Evolutionary conservation across 2,888 invertebrate species (phyloP).

Genomic region (Lissonota sp.): DNA sequence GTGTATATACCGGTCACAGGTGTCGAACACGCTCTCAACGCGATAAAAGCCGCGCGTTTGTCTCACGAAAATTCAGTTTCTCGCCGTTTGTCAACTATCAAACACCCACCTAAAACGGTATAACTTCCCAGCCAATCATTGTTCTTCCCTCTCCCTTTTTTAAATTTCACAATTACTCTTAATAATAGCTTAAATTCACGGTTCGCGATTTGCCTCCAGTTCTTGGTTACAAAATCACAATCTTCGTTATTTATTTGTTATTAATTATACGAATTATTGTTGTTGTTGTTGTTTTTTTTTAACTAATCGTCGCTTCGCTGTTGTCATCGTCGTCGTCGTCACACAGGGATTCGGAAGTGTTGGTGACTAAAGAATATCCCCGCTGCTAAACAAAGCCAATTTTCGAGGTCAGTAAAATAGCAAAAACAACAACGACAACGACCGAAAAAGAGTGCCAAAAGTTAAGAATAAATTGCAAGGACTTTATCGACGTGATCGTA

Average conservation of each 20-base stretch:
- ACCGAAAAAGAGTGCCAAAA: background rate
- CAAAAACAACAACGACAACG: no score
- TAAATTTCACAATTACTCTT: background rate
- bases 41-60: constrained; percentile 72
- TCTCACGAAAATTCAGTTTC: constrained; percentile 70
- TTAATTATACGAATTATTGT: background rate
- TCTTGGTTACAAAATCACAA: constrained; percentile 2
- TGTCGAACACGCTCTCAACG: constrained; percentile 63
- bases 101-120: constrained; percentile 85
- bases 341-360: constrained; percentile 37
- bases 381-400: constrained; percentile 23
- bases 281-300: background rate
- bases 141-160: background rate
- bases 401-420: constrained; percentile 52
- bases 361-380: constrained; percentile 6
- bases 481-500: no score
- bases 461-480: background rate
- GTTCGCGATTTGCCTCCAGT: constrained; percentile 11
- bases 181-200: background rate
- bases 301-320: background rate
- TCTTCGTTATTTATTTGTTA: background rate
- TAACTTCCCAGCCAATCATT: background rate
- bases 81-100: constrained; percentile 78
- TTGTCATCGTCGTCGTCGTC: constrained; percentile 4
- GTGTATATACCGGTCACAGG: constrained; percentile 56